Evolutionary conservation across 2,888 invertebrate species (phyloP).

Genomic region (Cetonia aurata): DNA sequence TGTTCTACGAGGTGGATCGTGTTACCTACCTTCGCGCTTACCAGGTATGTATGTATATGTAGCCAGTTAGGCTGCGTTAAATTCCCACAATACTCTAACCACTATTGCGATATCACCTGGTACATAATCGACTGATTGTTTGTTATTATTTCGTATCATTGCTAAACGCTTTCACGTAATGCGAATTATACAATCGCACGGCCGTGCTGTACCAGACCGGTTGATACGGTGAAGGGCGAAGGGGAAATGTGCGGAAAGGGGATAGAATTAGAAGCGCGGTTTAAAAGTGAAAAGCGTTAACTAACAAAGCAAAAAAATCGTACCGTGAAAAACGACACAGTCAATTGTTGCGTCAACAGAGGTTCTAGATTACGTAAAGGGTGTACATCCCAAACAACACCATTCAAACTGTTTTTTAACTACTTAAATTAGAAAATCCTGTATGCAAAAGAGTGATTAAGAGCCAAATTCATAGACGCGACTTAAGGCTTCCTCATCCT

Average conservation of each 20-base stretch:
- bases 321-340: conserved; percentile 5
- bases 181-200: neutral
- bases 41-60: no score
- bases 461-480: no score
- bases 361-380: no score
- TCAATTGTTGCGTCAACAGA: no score
- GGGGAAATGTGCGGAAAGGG: neutral
- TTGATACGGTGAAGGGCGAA: neutral
- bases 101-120: neutral
- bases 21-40: no score
- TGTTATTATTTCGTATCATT: conserved; percentile 9
- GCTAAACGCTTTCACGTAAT: conserved; percentile 15
- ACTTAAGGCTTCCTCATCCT: no score
- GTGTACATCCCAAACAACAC: no score
- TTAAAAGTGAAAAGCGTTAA: conserved; percentile 2
- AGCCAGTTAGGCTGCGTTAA: neutral
- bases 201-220: neutral
- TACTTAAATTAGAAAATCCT: no score
- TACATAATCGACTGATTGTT: conserved; percentile 5
- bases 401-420: no score
- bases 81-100: conserved; percentile 2
- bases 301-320: neutral
- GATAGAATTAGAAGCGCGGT: neutral
- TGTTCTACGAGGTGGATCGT: no score
- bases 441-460: no score